Evolutionary conservation across 2,888 invertebrate species (phyloP).

Genomic region (Kuschelorhynchus macadamiae): DNA sequence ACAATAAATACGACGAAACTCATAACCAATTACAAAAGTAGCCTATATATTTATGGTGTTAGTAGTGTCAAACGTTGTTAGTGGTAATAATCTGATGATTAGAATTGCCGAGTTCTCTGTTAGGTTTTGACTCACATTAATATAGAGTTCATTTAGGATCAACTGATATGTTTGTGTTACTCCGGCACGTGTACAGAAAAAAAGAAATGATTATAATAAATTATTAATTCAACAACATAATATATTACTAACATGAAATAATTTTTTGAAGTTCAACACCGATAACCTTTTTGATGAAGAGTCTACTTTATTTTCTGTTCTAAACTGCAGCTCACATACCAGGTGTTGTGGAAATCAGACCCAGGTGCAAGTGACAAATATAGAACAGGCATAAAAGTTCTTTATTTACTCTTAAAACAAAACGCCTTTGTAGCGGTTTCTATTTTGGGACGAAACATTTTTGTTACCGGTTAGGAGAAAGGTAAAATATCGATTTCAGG

Average conservation of each 20-base stretch:
- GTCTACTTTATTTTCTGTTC: no score
- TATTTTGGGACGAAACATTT: constrained; percentile 47
- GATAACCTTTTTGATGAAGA: no score
- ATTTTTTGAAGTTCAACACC: not conserved
- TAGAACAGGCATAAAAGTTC: constrained; percentile 45
- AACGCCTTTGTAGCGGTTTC: constrained; percentile 46
- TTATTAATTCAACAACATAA: not conserved
- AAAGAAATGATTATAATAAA: not conserved
- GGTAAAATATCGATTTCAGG: not conserved
- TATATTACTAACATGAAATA: not conserved
- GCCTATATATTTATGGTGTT: constrained; percentile 20
- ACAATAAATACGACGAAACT: constrained; percentile 23
- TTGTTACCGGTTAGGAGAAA: constrained; percentile 7
- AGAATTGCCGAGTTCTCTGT: constrained; percentile 57
- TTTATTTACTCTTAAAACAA: constrained; percentile 51
- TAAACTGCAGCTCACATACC: constrained; percentile 39
- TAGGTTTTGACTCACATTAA: constrained; percentile 63
- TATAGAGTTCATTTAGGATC: constrained; percentile 60
- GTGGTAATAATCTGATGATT: constrained; percentile 56
- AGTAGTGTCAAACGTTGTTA: constrained; percentile 57
- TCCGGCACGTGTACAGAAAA: constrained; percentile 6
- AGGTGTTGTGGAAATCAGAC: constrained; percentile 46
- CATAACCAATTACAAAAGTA: not conserved
- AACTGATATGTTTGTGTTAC: constrained; percentile 64
- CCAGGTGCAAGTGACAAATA: constrained; percentile 46